phyloP scores from a whole-genome alignment of 2,888 invertebrate genomes.

The Pyralis farinalis region DNA sequence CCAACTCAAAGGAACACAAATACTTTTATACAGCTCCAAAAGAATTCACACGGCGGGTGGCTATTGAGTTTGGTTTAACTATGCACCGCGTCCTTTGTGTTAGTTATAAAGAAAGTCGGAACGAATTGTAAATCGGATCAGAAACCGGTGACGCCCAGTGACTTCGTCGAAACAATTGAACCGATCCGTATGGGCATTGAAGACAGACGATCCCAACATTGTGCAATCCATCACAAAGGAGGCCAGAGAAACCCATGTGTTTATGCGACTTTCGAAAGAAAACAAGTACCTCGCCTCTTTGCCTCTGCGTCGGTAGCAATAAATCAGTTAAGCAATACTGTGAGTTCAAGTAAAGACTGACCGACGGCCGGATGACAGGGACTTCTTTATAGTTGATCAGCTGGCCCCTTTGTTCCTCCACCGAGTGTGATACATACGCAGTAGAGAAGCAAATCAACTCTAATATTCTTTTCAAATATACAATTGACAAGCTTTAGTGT shows the following conservation, averaged over 20 bases:
- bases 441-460: too few species aligned
- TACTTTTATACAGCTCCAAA: conserved; percentile 13
- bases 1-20: conserved; percentile 8
- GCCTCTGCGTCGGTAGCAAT: conserved; percentile 40
- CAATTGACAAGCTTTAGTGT: too few species aligned
- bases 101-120: conserved; percentile 63
- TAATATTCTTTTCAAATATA: too few species aligned
- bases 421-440: too few species aligned
- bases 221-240: conserved; percentile 71
- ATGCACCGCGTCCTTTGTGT: conserved; percentile 45
- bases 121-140: conserved; percentile 75
- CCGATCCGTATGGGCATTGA: conserved; percentile 47
- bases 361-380: too few species aligned
- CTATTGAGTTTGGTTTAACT: conserved; percentile 33
- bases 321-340: conserved; percentile 64
- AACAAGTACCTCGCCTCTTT: conserved; percentile 53
- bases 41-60: conserved; percentile 50
- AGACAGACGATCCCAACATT: conserved; percentile 57
- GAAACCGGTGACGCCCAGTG: conserved; percentile 63
- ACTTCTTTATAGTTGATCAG: too few species aligned
- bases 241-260: conserved; percentile 64
- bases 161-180: conserved; percentile 65
- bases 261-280: conserved; percentile 55
- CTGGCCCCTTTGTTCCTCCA: too few species aligned
- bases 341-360: conserved; percentile 9